Evolutionary conservation across 2,113 vertebrate species (phyloP).

Genomic region (Cebus imitator): DNA sequence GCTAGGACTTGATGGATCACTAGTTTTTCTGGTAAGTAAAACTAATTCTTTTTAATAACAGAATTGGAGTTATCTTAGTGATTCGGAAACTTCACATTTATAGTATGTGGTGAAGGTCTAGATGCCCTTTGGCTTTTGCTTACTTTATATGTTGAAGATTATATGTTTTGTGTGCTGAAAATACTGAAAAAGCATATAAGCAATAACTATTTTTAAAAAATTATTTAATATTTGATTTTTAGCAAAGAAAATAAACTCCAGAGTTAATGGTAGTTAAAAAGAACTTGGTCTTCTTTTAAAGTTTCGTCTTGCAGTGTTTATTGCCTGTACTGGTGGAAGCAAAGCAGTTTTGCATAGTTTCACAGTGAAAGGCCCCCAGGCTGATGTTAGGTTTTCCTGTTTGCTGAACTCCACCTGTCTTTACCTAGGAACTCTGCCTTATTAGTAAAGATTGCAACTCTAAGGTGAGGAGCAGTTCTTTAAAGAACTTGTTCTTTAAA

Average conservation of each 20-base stretch:
- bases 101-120: background rate
- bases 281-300: background rate
- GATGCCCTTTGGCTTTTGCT: conserved; percentile 36
- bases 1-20: conserved; percentile 96
- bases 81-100: background rate
- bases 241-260: background rate
- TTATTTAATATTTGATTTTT: background rate
- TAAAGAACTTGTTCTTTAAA: background rate
- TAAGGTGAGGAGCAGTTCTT: background rate
- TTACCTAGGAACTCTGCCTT: background rate
- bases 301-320: background rate
- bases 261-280: conserved; percentile 1
- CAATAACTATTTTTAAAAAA: background rate
- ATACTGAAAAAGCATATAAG: background rate
- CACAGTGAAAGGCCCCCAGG: background rate
- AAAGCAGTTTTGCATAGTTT: background rate
- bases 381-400: background rate
- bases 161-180: background rate
- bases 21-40: conserved; percentile 95
- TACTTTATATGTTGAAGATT: background rate
- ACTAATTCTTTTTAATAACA: conserved; percentile 13
- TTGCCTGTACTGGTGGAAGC: background rate
- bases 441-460: background rate
- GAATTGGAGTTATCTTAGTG: conserved; percentile 7
- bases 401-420: background rate